Evolutionary conservation across 2,797 vertebrate species (phyloP), one percentile per base, ranked within the genome.

Genomic region (Lepilemur ruficaudatus): DNA sequence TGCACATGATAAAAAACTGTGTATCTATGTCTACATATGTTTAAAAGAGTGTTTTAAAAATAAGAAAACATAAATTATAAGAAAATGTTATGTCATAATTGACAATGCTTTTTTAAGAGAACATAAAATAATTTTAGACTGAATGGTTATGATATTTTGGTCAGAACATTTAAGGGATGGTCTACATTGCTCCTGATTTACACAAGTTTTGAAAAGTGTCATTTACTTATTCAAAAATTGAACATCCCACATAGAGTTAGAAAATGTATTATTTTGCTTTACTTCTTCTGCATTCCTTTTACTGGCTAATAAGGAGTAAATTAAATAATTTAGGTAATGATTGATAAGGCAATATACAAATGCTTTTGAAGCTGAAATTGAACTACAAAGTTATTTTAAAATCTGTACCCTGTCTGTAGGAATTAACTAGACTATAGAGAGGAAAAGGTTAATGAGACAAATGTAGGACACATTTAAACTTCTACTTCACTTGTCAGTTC

Each of bases 351-450:
- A 73, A 92, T 89, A 81, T 83, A 55, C 1, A 61, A 89, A 78
- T 79, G 48, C 7, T 48, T 95, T 52, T 92, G 46, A 63, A 92
- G 75, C 14, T 76, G 59, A 93, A 79, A 91, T 75, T 79, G 13
- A 87, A 55, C 35, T 73, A 63, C 22, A 89, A 50, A 57, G 7
- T 23, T 81, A 70, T 81, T 91, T 83, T 95, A 83, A 84, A 96
- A 65, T 65, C 25, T 94, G 10, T 38, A 38, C 7, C 23, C 18
- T 70, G 4, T 80, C 28, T 84, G 23, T 69, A 55, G 17, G 22
- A 81, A 69, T 89, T 13, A 82, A 52, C 7, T 69, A 92, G 46
- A 28, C n/a, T 87, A 30, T 14, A 63, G 48, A 83, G 38, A 79
- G 25, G 4, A 72, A 69, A 83, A 59, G 14, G 13, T 65, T 93